Evolutionary conservation across 2,888 invertebrate species (phyloP).

Genomic region (Drosophila neonasuta): DNA sequence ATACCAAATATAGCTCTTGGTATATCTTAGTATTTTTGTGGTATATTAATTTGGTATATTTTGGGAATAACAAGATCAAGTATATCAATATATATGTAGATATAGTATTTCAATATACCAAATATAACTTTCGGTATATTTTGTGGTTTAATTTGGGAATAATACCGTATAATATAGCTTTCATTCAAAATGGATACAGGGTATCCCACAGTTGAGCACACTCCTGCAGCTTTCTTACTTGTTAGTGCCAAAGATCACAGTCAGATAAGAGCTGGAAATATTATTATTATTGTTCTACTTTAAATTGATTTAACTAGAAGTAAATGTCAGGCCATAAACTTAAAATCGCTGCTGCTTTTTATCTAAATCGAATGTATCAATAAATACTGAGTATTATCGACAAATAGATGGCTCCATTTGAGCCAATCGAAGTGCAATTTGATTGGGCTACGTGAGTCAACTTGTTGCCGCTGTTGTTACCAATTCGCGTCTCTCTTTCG

Average conservation of each 20-base stretch:
- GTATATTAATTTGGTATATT: too few species aligned
- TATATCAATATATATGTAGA: too few species aligned
- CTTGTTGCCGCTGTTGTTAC: constrained; percentile 28
- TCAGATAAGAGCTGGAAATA: not conserved
- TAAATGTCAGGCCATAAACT: constrained; percentile 3
- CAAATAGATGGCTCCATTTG: constrained; percentile 65
- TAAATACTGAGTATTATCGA: constrained; percentile 48
- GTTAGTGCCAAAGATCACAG: not conserved
- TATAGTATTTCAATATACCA: too few species aligned
- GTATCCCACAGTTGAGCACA: too few species aligned
- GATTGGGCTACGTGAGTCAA: constrained; percentile 62
- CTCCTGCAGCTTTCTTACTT: too few species aligned
- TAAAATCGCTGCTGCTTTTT: not conserved
- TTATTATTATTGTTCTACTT: not conserved
- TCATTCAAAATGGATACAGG: too few species aligned
- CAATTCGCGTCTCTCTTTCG: constrained; percentile 32
- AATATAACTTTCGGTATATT: too few species aligned
- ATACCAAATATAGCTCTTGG: too few species aligned
- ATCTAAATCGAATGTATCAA: constrained; percentile 30
- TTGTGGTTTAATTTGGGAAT: too few species aligned
- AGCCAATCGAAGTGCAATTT: constrained; percentile 64
- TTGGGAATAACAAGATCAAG: too few species aligned
- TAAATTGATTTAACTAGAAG: not conserved
- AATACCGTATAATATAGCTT: too few species aligned
- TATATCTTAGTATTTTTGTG: too few species aligned